Conservation (phyloP, 2,888 invertebrate genomes). For the Baronia brevicornis region DNA sequence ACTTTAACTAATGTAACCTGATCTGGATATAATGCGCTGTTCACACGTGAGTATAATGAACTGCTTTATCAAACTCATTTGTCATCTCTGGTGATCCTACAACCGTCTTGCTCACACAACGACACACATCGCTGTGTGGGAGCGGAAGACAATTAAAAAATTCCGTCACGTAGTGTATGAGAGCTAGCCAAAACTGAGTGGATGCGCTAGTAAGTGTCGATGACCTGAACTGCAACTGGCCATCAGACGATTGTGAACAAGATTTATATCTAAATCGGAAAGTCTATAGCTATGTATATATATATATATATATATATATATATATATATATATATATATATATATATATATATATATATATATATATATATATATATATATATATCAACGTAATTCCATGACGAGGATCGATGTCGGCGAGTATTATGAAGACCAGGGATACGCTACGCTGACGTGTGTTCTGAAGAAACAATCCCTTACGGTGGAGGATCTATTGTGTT, state of each 20-base stretch:
- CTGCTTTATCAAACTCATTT: conserved; percentile 26
- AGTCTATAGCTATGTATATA: too few species aligned
- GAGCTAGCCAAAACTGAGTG: conserved; percentile 55
- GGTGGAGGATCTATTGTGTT: too few species aligned
- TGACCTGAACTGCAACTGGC: conserved; percentile 42
- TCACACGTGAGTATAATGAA: conserved; percentile 22
- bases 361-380: too few species aligned
- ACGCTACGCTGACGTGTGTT: too few species aligned
- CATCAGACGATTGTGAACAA: conserved; percentile 9
- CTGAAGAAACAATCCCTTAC: too few species aligned
- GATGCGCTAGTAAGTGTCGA: conserved; percentile 39
- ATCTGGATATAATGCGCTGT: conserved; percentile 7
- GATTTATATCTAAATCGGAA: too few species aligned
- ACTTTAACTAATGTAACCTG: not conserved
- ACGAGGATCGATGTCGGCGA: too few species aligned
- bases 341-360: too few species aligned
- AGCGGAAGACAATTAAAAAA: conserved; percentile 54
- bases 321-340: too few species aligned
- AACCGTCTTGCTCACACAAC: conserved; percentile 30
- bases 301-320: too few species aligned
- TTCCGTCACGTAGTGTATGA: conserved; percentile 58
- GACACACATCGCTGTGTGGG: conserved; percentile 25
- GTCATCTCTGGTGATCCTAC: conserved; percentile 26
- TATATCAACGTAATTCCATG: too few species aligned
- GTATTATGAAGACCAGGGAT: too few species aligned